Evolutionary conservation across 2,113 vertebrate species (phyloP).

Genomic region (Pseudorectes ferrugineus): DNA sequence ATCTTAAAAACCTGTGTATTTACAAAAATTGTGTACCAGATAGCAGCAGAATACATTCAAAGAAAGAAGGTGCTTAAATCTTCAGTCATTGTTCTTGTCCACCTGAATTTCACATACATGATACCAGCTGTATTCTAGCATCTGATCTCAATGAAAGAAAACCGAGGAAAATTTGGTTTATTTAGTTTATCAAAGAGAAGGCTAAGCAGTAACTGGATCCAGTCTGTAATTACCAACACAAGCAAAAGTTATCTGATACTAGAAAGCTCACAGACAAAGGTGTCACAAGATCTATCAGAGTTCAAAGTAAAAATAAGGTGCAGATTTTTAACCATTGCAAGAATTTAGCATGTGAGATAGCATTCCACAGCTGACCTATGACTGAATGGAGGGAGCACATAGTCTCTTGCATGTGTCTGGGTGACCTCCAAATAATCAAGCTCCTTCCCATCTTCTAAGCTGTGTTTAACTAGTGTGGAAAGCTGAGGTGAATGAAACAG

Average conservation of each 20-base stretch:
- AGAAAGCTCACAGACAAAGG: background rate
- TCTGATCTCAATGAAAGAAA: background rate
- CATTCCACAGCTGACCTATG: background rate
- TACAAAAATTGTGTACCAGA: background rate
- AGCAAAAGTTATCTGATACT: background rate
- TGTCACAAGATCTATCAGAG: background rate
- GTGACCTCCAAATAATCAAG: background rate
- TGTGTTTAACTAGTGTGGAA: background rate
- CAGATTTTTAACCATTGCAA: background rate
- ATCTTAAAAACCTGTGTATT: background rate
- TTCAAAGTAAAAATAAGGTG: background rate
- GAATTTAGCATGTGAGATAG: background rate
- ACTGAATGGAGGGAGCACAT: background rate
- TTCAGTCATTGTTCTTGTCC: background rate
- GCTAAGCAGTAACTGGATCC: background rate
- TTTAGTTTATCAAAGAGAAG: slow-evolving; percentile 3
- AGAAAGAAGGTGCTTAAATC: background rate
- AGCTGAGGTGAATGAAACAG: background rate
- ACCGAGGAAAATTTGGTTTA: background rate
- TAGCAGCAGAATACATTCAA: background rate
- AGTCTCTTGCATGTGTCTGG: rapidly evolving
- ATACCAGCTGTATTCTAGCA: background rate
- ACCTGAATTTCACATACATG: background rate
- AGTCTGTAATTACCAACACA: background rate
- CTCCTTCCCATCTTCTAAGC: background rate